These are phyloP conservation scores for Hippolais icterina DNA, from an alignment of 2,113 vertebrate species.

Conservation along the genomic window DNA sequence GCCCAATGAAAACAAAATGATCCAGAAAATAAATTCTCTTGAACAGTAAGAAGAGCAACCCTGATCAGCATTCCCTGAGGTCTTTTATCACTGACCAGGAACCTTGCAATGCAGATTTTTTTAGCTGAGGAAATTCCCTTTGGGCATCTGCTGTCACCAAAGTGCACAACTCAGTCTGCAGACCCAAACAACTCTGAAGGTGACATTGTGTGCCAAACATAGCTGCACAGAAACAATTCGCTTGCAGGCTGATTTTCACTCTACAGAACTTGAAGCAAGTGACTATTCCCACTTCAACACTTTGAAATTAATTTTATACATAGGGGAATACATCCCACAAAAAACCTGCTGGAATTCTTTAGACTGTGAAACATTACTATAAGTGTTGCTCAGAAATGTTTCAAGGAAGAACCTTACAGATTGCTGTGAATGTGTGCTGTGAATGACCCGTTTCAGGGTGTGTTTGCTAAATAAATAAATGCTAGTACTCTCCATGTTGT, in stretches of 20 bases:
- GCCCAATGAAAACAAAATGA: not conserved
- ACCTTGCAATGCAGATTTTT: not conserved
- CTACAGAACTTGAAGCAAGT: not conserved
- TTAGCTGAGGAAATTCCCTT: constrained; percentile 4
- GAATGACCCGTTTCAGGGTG: not conserved
- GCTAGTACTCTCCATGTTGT: not conserved
- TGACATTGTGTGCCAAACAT: constrained; percentile 46
- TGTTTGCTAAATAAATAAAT: no score
- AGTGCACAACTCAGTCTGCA: not conserved
- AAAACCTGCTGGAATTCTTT: constrained; percentile 10
- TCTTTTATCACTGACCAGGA: not conserved
- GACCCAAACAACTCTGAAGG: constrained; percentile 19
- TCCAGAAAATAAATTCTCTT: not conserved
- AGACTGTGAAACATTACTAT: not conserved
- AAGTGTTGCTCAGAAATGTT: not conserved
- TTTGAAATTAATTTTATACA: constrained; percentile 50
- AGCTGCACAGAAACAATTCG: not conserved
- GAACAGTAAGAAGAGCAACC: not conserved
- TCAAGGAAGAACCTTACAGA: not conserved
- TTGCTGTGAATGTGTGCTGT: not conserved
- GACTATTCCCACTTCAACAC: constrained; percentile 25
- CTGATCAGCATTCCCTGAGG: not conserved
- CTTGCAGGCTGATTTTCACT: constrained; percentile 36
- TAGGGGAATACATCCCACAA: not conserved
- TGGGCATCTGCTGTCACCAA: not conserved